Conservation (phyloP, 1,140 invertebrate genomes). For the Lithobius niger region DNA sequence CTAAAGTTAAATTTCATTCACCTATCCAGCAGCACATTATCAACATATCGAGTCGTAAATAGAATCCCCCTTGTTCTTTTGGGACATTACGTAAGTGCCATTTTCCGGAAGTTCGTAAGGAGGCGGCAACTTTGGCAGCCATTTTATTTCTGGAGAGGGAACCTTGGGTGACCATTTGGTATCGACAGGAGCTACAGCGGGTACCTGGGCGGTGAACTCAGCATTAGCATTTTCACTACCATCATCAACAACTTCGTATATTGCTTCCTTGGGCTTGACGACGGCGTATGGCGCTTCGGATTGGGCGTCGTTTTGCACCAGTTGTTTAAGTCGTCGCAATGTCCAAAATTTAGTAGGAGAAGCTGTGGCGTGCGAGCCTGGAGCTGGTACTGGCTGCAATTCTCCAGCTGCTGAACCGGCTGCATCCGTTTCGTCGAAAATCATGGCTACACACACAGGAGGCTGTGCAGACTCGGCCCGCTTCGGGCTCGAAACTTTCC, state of each 20-base stretch:
- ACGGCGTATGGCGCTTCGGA: background rate
- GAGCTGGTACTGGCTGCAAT: background rate
- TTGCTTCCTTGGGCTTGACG: background rate
- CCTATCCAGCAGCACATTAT: too few relatives aligned
- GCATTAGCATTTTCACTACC: slow-evolving; percentile 13
- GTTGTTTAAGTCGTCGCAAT: slow-evolving; percentile 2
- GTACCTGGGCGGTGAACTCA: slow-evolving; percentile 3
- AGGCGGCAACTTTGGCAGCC: background rate
- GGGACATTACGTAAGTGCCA: slow-evolving; percentile 10
- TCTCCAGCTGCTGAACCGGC: background rate
- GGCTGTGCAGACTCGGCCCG: background rate
- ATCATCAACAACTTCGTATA: slow-evolving; percentile 10
- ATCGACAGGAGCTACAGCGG: background rate
- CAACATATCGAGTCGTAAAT: slow-evolving; percentile 4
- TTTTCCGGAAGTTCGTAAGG: background rate
- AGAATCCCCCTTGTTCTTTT: background rate
- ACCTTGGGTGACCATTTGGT: background rate
- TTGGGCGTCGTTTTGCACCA: background rate
- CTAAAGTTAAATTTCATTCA: too few relatives aligned
- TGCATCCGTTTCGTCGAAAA: slow-evolving; percentile 12
- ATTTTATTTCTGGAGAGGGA: background rate
- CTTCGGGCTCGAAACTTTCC: background rate
- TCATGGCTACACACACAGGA: slow-evolving; percentile 11
- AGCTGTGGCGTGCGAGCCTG: background rate
- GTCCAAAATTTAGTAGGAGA: slow-evolving; percentile 6